Base-by-base conservation (phyloP, 2,888 invertebrate genomes). In the Erebia ligea region DNA sequence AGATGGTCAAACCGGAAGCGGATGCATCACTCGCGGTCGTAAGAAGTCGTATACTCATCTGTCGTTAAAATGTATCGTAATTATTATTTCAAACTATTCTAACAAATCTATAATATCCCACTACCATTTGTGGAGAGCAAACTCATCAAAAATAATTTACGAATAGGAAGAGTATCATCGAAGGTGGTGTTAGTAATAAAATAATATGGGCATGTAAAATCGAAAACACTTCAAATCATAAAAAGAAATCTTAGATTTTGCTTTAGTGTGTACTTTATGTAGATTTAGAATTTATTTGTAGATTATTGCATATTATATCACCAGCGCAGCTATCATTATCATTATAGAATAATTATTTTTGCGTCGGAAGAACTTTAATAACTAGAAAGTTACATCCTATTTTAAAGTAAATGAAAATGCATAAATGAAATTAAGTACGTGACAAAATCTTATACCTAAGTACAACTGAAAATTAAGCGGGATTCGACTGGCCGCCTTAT, bases 141-240 rank as follows among this genome's bases (percentile, higher is more conserved):
- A 70, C 64, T 73, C 73, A 68, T 66, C 45, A 62, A n/a, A 68
- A 65, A 70, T 74, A 67, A 69, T 72, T 67, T 57, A 54, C 56
- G n/a, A 45, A 71, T 62, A 71, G 74, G 63, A 66, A 72, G 62
- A 72, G 61, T 48, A 25, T 25, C 45, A n/a, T 17, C 54, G 11
- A 34, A 56, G 10, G n/a, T 64, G 67, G 17, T n/a, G 15, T 45
- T 19, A 62, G 21, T 0, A 62, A 62, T 48, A 62, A 62, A 62
- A 62, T 58, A 34, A 21, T 48, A 62, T 21, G 17, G 6, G 15
- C 40, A 9, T 59, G 25, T 15, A 57, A 15, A 57, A 25, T 34
- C 25, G n/a, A 15, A 25, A 25, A 21, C 52, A 52, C 17, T 52
- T 52, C n/a, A 9, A 17, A 50, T 17, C 0, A 15, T n/a, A 8